These are phyloP conservation scores for Antitype chi DNA, from an alignment of 2,888 invertebrate species.

Conservation along the genomic window DNA sequence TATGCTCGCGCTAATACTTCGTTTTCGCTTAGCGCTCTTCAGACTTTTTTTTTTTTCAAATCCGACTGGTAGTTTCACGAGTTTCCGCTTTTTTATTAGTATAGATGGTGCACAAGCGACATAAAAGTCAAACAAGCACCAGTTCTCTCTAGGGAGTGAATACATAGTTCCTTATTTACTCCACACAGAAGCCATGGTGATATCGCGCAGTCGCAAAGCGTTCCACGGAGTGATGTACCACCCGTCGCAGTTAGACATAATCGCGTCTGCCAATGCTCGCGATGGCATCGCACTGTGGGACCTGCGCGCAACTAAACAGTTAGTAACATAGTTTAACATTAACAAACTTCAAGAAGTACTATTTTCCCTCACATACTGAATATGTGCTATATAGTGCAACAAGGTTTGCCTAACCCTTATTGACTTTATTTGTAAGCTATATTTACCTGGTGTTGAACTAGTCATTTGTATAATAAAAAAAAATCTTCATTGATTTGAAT, in stretches of 20 bases:
- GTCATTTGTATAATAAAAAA: not conserved
- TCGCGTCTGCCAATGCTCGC: constrained; percentile 97
- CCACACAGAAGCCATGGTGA: constrained; percentile 88
- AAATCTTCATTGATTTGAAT: not conserved
- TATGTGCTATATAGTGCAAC: not conserved
- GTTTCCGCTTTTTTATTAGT: too few species aligned
- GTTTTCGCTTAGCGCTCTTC: too few species aligned
- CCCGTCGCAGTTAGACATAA: constrained; percentile 94
- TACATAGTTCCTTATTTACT: constrained; percentile 9
- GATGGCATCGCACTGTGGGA: constrained; percentile 98
- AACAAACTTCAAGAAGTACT: not conserved
- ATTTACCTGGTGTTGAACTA: not conserved
- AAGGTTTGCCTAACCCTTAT: not conserved
- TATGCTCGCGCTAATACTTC: too few species aligned
- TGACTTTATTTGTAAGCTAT: not conserved
- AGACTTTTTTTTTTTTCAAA: too few species aligned
- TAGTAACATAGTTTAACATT: constrained; percentile 74
- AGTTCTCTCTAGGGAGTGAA: not conserved
- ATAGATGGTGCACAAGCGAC: not conserved
- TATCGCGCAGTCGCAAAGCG: constrained; percentile 90
- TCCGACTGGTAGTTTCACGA: too few species aligned
- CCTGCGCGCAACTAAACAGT: constrained; percentile 95
- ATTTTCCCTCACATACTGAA: not conserved
- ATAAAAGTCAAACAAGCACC: not conserved
- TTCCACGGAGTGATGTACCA: constrained; percentile 99